Evolutionary conservation across 1,140 invertebrate genomes (phyloP).

Genomic region (Drosophila sucinea): DNA sequence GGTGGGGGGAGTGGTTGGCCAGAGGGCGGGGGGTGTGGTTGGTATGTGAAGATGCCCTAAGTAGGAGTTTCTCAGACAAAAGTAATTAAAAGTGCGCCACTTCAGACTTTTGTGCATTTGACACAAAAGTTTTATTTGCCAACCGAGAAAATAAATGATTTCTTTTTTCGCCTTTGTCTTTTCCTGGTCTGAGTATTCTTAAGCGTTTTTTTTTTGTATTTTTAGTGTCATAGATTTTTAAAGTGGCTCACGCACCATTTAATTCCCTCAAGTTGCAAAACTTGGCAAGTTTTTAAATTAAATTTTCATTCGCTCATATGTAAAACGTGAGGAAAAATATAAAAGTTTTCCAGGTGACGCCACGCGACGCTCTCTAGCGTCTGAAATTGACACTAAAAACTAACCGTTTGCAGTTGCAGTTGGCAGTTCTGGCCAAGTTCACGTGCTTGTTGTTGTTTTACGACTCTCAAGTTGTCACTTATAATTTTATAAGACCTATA

Average conservation of each 20-base stretch:
- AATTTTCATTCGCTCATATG: conserved; percentile 66
- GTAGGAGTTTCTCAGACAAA: conserved; percentile 63
- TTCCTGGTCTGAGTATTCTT: conserved; percentile 17
- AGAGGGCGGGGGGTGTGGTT: neutral
- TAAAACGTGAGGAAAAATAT: conserved; percentile 1
- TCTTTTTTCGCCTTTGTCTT: conserved; percentile 27
- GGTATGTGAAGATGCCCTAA: neutral
- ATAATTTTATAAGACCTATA: conserved; percentile 47
- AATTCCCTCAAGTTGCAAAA: conserved; percentile 29
- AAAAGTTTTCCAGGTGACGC: conserved; percentile 46
- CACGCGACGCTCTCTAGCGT: conserved; percentile 36
- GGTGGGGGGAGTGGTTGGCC: neutral
- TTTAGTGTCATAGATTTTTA: conserved; percentile 47
- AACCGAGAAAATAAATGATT: conserved; percentile 22
- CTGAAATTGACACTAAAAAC: conserved; percentile 62
- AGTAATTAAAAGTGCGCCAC: conserved; percentile 80
- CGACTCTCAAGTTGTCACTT: conserved; percentile 54
- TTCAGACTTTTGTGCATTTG: conserved; percentile 69
- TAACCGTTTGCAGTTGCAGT: conserved; percentile 48
- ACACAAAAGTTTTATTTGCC: conserved; percentile 70
- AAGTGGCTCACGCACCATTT: conserved; percentile 70
- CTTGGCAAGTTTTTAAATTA: conserved; percentile 67
- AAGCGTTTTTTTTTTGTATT: conserved; percentile 38
- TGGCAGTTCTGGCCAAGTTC: conserved; percentile 45
- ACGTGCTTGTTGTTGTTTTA: conserved; percentile 22